These are phyloP conservation scores for Peromyscus attwateri DNA, from an alignment of 2,797 vertebrate genomes.

Conservation along the genomic window DNA sequence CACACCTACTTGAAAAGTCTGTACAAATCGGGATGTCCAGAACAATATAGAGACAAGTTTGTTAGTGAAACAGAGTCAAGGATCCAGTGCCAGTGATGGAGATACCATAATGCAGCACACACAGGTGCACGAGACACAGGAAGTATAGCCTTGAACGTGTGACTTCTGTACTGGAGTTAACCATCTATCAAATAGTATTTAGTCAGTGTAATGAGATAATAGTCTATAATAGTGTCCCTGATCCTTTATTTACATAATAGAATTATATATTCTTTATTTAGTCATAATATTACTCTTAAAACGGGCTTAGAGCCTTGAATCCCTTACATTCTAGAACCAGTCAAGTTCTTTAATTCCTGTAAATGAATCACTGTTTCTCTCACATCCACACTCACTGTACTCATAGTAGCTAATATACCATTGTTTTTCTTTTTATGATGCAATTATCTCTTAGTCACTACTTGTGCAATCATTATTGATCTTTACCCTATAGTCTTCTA, in stretches of 20 bases:
- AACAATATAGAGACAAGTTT: neutral
- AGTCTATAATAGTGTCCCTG: neutral
- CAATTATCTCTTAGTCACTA: neutral
- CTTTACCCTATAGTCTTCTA: neutral
- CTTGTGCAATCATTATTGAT: neutral
- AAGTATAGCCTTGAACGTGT: neutral
- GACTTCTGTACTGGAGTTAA: neutral
- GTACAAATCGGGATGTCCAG: neutral
- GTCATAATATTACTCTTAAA: neutral
- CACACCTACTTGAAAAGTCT: neutral
- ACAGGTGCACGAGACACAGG: accelerated
- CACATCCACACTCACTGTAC: neutral
- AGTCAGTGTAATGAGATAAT: accelerated
- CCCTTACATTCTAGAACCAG: neutral
- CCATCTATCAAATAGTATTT: neutral
- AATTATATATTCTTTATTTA: neutral
- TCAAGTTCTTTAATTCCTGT: neutral
- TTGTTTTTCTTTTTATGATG: neutral
- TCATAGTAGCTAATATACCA: neutral
- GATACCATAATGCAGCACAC: neutral
- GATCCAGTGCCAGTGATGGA: neutral
- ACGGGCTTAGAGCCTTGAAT: neutral
- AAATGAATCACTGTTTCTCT: neutral
- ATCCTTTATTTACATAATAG: neutral
- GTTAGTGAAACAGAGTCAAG: neutral